Conservation (phyloP, 2,113 vertebrate genomes). For the Gymnorhina tibicen region DNA sequence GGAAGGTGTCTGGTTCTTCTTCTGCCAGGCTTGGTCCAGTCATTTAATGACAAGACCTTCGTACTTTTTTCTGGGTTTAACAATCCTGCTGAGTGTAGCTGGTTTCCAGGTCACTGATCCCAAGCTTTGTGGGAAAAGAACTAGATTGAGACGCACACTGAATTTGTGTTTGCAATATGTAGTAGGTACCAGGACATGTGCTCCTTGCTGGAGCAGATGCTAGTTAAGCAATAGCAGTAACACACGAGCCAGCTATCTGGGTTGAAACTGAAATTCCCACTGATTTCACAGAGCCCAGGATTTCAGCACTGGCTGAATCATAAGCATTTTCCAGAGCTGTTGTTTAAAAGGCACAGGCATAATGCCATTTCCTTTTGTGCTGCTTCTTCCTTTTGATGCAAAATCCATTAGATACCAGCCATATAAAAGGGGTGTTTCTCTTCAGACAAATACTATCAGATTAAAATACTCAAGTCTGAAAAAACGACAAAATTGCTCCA, state of each 20-base stretch:
- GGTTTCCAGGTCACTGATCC: background rate
- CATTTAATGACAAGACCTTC: rapidly evolving
- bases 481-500: background rate
- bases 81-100: background rate
- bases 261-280: background rate
- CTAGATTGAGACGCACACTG: background rate
- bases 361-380: background rate
- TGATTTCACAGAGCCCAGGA: background rate
- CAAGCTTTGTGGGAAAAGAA: background rate
- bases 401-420: background rate
- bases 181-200: background rate
- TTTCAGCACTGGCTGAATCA: slow-evolving; percentile 33
- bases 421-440: background rate
- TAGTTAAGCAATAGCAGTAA: background rate
- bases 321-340: background rate
- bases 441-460: background rate
- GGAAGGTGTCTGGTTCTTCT: background rate
- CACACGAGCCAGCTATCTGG: background rate
- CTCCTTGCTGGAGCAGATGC: background rate
- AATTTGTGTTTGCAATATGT: background rate
- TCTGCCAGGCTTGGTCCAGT: background rate
- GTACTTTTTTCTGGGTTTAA: background rate
- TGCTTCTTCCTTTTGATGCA: background rate
- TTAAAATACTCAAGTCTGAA: background rate
- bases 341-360: background rate